phyloP scores from a whole-genome alignment of 2,888 invertebrate genomes.

The Drosophila atripex region DNA sequence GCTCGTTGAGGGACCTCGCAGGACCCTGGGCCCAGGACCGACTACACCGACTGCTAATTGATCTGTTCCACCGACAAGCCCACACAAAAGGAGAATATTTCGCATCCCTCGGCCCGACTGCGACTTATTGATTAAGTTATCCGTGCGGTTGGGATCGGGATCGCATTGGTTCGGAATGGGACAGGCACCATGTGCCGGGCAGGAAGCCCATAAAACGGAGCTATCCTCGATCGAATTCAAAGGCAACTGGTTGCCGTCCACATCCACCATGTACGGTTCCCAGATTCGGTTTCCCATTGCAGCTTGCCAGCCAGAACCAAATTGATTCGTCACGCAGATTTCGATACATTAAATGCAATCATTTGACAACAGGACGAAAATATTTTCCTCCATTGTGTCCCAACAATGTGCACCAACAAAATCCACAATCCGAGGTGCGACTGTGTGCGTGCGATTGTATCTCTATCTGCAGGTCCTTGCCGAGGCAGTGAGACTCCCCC shows the following conservation, averaged over 20 bases:
- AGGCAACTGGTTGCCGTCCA: constrained; percentile 66
- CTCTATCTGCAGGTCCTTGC: constrained; percentile 20
- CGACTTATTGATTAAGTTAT: constrained; percentile 72
- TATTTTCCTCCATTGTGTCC: constrained; percentile 81
- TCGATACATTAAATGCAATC: constrained; percentile 84
- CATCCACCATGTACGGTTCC: constrained; percentile 11
- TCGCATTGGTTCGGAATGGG: constrained; percentile 5
- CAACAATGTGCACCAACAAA: constrained; percentile 58
- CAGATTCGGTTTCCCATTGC: constrained; percentile 25
- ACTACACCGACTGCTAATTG: constrained; percentile 66
- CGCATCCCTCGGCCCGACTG: constrained; percentile 36
- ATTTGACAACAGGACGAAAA: constrained; percentile 84
- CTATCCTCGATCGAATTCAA: constrained; percentile 61
- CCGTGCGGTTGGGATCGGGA: constrained; percentile 27
- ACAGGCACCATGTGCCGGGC: constrained; percentile 30
- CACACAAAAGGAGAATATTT: constrained; percentile 19
- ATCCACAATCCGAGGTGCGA: constrained; percentile 10
- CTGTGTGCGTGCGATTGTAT: constrained; percentile 22
- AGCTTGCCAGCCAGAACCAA: constrained; percentile 60
- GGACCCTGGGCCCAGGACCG: constrained; percentile 34
- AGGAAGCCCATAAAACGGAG: constrained; percentile 25
- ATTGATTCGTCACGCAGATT: constrained; percentile 84
- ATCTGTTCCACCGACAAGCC: constrained; percentile 46
- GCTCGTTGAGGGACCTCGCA: constrained; percentile 5
- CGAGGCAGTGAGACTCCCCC: constrained; percentile 67